Conservation (phyloP, 2,113 vertebrate genomes). For the Sinocyclocheilus grahami region DNA sequence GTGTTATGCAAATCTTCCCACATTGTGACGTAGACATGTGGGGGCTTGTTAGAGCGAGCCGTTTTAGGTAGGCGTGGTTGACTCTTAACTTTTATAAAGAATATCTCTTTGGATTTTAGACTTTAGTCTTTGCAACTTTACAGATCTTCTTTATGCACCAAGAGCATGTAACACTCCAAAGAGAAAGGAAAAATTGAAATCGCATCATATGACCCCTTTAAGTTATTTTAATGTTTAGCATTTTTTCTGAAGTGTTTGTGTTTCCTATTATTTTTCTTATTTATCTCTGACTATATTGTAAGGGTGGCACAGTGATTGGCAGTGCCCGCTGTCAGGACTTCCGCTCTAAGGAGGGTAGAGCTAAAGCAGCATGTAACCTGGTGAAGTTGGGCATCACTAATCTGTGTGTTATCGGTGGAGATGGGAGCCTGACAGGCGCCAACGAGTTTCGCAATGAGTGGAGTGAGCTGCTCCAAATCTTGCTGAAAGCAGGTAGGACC, state of each 20-base stretch:
- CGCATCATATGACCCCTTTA: no score
- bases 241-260: neutral
- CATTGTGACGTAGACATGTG: no score
- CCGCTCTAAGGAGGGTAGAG: slow-evolving; percentile 81
- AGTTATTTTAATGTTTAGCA: neutral
- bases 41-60: no score
- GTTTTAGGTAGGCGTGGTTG: no score
- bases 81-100: no score
- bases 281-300: slow-evolving; percentile 2
- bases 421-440: slow-evolving; percentile 92
- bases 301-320: slow-evolving; percentile 94
- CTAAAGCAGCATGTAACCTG: slow-evolving; percentile 84
- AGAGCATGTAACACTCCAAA: no score
- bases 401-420: slow-evolving; percentile 94
- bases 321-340: slow-evolving; percentile 93
- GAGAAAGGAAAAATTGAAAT: no score
- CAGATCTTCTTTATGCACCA: no score
- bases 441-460: slow-evolving; percentile 90
- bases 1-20: no score
- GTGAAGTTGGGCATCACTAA: slow-evolving; percentile 92
- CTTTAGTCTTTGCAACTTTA: no score
- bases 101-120: no score
- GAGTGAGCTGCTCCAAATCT: slow-evolving; percentile 81
- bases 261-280: neutral
- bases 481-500: slow-evolving; percentile 79